Conservation (phyloP, 2,113 vertebrate genomes). For the Dasyprocta punctata region DNA sequence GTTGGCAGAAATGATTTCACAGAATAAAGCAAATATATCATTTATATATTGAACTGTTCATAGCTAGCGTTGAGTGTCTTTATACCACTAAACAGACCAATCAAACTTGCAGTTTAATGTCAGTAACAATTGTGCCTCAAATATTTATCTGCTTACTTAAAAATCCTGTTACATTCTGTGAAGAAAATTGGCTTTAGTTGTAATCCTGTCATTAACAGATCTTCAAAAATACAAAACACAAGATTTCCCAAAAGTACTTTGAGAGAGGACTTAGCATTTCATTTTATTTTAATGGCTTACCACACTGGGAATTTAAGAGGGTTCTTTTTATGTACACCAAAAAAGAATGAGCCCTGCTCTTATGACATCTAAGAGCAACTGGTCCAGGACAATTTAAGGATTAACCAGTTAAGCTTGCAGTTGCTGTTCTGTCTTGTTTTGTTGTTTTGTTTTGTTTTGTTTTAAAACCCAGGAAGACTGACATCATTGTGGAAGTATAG, state of each 20-base stretch:
- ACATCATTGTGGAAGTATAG: slow-evolving; percentile 53
- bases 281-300: slow-evolving; percentile 25
- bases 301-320: not conserved
- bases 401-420: slow-evolving; percentile 69
- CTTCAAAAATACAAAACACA: slow-evolving; percentile 43
- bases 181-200: not conserved
- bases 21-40: not conserved
- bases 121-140: not conserved
- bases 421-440: not conserved
- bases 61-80: not conserved
- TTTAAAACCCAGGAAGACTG: slow-evolving; percentile 67
- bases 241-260: slow-evolving; percentile 23
- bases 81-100: not conserved
- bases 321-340: not conserved
- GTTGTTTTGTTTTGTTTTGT: slow-evolving; percentile 52
- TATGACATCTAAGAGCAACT: slow-evolving; percentile 45
- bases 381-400: slow-evolving; percentile 51
- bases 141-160: slow-evolving; percentile 28
- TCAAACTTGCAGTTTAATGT: not conserved
- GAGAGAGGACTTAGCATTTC: slow-evolving; percentile 20
- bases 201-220: slow-evolving; percentile 16
- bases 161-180: not conserved
- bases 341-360: not conserved
- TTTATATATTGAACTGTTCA: not conserved
- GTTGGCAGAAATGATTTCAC: slow-evolving; percentile 31